phyloP scores from a whole-genome alignment of 2,113 vertebrate species.

The Neomonachus schauinslandi region DNA sequence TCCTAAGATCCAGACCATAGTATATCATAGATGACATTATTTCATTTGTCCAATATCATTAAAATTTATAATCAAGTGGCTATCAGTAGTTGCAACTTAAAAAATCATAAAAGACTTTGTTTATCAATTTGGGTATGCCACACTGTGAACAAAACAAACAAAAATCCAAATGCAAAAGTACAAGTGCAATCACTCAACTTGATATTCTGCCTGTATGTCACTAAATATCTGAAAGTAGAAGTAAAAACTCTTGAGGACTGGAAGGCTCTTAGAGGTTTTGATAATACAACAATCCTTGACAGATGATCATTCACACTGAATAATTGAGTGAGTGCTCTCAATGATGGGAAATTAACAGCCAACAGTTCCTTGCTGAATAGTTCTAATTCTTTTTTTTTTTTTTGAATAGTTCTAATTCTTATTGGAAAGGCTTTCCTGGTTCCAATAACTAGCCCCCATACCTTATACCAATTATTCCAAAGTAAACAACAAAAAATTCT shows the following conservation, averaged over 20 bases:
- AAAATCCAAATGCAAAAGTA: conserved; percentile 37
- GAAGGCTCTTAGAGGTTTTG: neutral
- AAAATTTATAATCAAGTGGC: neutral
- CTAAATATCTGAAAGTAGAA: neutral
- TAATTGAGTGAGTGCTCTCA: neutral
- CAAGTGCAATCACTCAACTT: neutral
- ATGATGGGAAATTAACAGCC: neutral
- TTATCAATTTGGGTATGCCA: neutral
- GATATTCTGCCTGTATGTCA: neutral
- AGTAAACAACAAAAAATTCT: neutral
- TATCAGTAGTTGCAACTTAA: conserved; percentile 5
- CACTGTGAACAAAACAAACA: neutral
- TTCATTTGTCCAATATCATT: conserved; percentile 19
- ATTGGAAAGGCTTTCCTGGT: neutral
- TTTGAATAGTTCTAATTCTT: neutral
- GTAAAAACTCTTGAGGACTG: neutral
- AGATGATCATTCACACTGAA: neutral
- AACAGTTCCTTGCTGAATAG: neutral
- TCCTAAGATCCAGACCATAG: neutral
- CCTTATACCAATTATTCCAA: conserved; percentile 35
- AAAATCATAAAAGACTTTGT: neutral
- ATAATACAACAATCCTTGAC: neutral
- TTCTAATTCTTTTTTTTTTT: neutral
- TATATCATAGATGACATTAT: neutral
- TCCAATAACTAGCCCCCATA: neutral